A percentile compares a stretch with the other conserved stretches of the same genome.
phyloP scores from a whole-genome alignment of 2,888 invertebrate species.

The Stenodera caucasica region DNA sequence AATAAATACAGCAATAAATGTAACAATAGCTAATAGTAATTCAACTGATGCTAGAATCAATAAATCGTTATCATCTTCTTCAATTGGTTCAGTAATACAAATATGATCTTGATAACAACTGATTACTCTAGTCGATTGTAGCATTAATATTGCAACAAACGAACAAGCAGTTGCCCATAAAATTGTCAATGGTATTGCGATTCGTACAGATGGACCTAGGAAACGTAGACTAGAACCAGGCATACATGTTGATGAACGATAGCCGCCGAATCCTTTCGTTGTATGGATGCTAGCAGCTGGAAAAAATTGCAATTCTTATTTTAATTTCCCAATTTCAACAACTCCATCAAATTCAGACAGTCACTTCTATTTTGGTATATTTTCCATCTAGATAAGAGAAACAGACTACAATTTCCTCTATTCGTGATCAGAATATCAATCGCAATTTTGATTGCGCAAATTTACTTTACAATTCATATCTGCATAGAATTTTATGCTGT shows the following conservation, averaged over 20 bases:
- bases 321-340: too few relatives aligned
- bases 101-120: conserved; percentile 33
- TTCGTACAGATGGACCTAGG: conserved; percentile 49
- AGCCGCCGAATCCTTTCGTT: conserved; percentile 57
- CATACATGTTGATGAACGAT: conserved; percentile 48
- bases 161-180: conserved; percentile 63
- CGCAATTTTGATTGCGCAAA: too few relatives aligned
- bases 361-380: too few relatives aligned
- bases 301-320: conserved; percentile 22
- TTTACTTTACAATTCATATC: too few relatives aligned
- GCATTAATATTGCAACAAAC: conserved; percentile 59
- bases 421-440: too few relatives aligned
- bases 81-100: conserved; percentile 46
- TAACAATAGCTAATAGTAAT: conserved; percentile 58
- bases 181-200: conserved; percentile 51
- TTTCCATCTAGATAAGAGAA: too few relatives aligned
- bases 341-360: too few relatives aligned
- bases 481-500: too few relatives aligned
- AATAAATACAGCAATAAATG: conserved; percentile 59
- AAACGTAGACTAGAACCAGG: conserved; percentile 49
- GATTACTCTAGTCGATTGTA: conserved; percentile 61
- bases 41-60: conserved; percentile 60
- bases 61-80: conserved; percentile 35
- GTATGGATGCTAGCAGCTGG: conserved; percentile 66
- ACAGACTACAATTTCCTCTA: too few relatives aligned